Evolutionary conservation across 1,140 invertebrate genomes (phyloP), one percentile per base, ranked within the genome.

Genomic region (Doryteuthis pealeii): DNA sequence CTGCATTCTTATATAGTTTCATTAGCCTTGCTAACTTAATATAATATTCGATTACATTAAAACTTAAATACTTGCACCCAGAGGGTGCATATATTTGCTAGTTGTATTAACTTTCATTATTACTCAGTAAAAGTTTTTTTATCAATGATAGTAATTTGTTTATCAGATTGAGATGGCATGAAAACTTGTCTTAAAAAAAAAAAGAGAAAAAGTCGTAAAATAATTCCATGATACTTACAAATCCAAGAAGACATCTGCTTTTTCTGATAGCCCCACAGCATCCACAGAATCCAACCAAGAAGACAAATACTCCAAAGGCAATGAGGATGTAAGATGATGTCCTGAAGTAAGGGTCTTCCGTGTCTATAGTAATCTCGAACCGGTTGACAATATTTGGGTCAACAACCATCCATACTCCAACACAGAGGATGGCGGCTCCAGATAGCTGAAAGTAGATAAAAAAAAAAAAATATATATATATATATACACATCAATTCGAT

Each of bases 221-320:
- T n/a, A 76, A 49, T 0, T n/a, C 33, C 14, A 3, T 40, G 22
- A 32, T 14, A 81, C 83, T 75, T 90, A 93, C 93, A 82, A 92
- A 90, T 65, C 92, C 91, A 8, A 98, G 90, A 90, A 96, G 91
- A 87, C 93, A 95, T 78, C 93, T 93, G 74, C 93, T 95, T 87
- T 96, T 94, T 76, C 92, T 91, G 66, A 94, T 91, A 10, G 95
- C 94, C 33, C 96, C 96, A 86, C 93, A 95, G 85, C 95, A 97
- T 69, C 96, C 96, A 73, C 96, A 91, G 87, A 97, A 93, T 2
- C 95, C 93, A 28, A 96, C 92, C 35, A 95, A 87, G 73, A 96
- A 91, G 83, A 97, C 92, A 49, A 97, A 87, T 32, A 91, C 87
- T 2, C 95, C 96, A 71, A 92, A 91, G 26, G 91, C 91, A 74